Percentiles rank a stretch among this genome's conserved stretches.
These are phyloP conservation scores for Augiades crinisus DNA, from an alignment of 2,888 invertebrate species.

Conservation along the genomic window DNA sequence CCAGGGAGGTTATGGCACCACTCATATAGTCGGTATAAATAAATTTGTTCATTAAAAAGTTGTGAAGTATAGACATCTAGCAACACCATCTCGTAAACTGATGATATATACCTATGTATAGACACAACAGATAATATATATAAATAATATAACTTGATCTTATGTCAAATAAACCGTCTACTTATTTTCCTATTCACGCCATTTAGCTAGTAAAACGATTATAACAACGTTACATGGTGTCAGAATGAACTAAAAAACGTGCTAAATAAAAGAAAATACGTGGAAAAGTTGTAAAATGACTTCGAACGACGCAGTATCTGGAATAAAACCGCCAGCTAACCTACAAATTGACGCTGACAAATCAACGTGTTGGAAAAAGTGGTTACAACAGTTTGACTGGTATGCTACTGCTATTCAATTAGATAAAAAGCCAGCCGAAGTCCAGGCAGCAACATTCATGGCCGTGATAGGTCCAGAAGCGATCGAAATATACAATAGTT, in stretches of 20 bases:
- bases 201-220: too few relatives aligned
- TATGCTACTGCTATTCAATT: constrained; percentile 29
- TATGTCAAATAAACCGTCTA: too few relatives aligned
- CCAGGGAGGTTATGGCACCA: too few relatives aligned
- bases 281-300: constrained; percentile 6
- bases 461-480: constrained; percentile 26
- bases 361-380: constrained; percentile 22
- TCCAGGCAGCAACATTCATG: constrained; percentile 31
- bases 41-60: too few relatives aligned
- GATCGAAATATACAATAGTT: constrained; percentile 19
- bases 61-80: too few relatives aligned
- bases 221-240: constrained; percentile 9
- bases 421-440: constrained; percentile 29
- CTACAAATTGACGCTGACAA: constrained; percentile 28
- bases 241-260: constrained; percentile 2
- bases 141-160: too few relatives aligned
- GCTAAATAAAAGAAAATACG: not conserved
- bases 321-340: constrained; percentile 28
- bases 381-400: constrained; percentile 27
- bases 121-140: too few relatives aligned
- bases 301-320: constrained; percentile 11
- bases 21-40: too few relatives aligned
- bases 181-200: too few relatives aligned
- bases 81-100: too few relatives aligned
- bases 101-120: too few relatives aligned